phyloP scores from a whole-genome alignment of 2,797 vertebrate species.

The Pseudochirops corinnae region DNA sequence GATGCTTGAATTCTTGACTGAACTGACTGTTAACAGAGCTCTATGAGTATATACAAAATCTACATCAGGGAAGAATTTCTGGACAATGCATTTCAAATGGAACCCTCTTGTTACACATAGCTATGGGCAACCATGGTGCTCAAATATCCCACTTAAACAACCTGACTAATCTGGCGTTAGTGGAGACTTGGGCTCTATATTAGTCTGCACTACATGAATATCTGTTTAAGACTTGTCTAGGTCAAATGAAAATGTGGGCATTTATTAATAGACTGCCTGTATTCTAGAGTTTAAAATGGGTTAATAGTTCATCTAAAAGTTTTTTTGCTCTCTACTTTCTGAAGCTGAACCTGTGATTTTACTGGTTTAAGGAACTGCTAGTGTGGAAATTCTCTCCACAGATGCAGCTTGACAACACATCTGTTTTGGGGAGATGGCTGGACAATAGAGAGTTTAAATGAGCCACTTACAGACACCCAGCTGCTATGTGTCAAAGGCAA shows the following conservation, averaged over 20 bases:
- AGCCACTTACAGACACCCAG: not conserved
- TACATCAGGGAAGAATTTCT: not conserved
- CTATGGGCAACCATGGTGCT: not conserved
- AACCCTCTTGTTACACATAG: not conserved
- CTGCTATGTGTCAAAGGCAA: not conserved
- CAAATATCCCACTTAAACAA: not conserved
- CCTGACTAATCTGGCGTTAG: not conserved
- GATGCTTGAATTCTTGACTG: not conserved
- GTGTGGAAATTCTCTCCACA: not conserved
- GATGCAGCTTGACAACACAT: not conserved
- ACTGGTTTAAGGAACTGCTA: not conserved
- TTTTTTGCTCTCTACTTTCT: not conserved
- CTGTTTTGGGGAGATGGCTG: not conserved
- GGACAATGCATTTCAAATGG: not conserved
- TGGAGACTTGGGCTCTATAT: not conserved
- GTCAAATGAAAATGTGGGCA: conserved; percentile 30
- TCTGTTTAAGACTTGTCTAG: not conserved
- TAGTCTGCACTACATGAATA: not conserved
- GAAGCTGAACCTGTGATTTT: not conserved
- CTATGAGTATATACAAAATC: not conserved
- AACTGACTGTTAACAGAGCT: not conserved
- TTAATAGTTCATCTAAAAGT: conserved; percentile 5
- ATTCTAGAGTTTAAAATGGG: not conserved
- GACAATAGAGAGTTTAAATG: not conserved
- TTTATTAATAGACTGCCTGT: conserved; percentile 28